phyloP scores from a whole-genome alignment of 2,797 vertebrate genomes.

The Argya squamiceps region DNA sequence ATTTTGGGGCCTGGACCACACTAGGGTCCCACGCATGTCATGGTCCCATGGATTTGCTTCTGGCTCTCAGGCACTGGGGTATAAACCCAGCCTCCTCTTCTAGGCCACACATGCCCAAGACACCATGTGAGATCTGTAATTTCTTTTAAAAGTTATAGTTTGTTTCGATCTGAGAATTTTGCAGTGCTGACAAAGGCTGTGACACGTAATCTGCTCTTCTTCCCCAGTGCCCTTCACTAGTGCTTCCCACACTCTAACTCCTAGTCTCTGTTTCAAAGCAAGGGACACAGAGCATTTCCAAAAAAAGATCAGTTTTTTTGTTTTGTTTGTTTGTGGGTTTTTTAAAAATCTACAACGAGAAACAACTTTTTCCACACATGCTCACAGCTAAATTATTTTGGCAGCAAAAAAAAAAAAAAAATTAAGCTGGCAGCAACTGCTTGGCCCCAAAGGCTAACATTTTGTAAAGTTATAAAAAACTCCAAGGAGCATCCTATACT shows the following conservation, averaged over 20 bases:
- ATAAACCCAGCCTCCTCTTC: not conserved
- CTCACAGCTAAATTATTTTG: not conserved
- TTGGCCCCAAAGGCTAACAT: not conserved
- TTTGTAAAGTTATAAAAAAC: not conserved
- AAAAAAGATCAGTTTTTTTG: not conserved
- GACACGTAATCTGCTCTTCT: not conserved
- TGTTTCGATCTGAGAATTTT: not conserved
- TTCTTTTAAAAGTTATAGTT: not conserved
- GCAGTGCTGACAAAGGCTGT: not conserved
- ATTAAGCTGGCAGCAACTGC: not conserved
- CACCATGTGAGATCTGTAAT: fast-evolving
- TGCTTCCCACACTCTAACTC: not conserved
- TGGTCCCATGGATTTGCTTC: fast-evolving
- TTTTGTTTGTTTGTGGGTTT: not conserved
- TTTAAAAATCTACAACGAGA: not conserved
- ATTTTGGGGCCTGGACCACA: not conserved
- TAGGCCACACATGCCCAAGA: not conserved
- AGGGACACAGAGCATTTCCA: not conserved
- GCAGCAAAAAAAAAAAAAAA: not conserved
- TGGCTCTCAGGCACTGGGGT: not conserved
- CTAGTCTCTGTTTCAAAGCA: not conserved
- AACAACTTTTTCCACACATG: not conserved
- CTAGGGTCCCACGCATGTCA: fast-evolving
- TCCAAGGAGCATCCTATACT: not conserved
- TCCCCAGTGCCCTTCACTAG: not conserved